phyloP scores from a whole-genome alignment of 2,888 invertebrate species.

The Apoda limacodes region DNA sequence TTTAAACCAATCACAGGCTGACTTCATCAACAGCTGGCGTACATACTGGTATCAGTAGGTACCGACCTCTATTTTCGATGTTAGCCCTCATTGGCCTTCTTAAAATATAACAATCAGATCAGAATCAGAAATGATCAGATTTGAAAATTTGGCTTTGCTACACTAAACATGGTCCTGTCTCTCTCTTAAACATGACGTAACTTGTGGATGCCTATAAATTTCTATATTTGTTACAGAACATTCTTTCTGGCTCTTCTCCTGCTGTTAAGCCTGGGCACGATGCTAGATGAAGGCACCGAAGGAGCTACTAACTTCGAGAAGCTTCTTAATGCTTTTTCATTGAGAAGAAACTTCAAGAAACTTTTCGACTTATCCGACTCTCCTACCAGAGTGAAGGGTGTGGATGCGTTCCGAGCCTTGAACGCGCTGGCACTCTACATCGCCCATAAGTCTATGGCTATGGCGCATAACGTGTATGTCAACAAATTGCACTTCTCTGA shows the following conservation, averaged over 20 bases:
- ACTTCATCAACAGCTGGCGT: too few species aligned
- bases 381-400: constrained; percentile 49
- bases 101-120: too few species aligned
- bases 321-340: constrained; percentile 60
- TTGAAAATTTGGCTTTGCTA: too few species aligned
- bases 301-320: constrained; percentile 58
- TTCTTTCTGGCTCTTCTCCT: constrained; percentile 52
- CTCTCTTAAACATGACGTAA: too few species aligned
- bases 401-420: constrained; percentile 66
- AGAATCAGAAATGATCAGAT: too few species aligned
- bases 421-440: constrained; percentile 66
- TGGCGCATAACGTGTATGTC: constrained; percentile 68
- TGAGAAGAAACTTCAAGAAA: constrained; percentile 56
- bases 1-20: too few species aligned
- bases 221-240: constrained; percentile 46
- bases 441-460: constrained; percentile 71
- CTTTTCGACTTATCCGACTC: constrained; percentile 50
- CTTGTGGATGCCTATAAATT: too few species aligned
- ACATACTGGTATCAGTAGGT: too few species aligned
- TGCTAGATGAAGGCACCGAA: constrained; percentile 53
- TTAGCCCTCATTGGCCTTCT: too few species aligned
- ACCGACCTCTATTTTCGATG: too few species aligned
- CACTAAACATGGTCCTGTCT: too few species aligned
- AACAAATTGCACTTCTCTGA: constrained; percentile 66
- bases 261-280: constrained; percentile 48